Base-by-base conservation (phyloP, 2,113 vertebrate genomes). In the human region DNA sequence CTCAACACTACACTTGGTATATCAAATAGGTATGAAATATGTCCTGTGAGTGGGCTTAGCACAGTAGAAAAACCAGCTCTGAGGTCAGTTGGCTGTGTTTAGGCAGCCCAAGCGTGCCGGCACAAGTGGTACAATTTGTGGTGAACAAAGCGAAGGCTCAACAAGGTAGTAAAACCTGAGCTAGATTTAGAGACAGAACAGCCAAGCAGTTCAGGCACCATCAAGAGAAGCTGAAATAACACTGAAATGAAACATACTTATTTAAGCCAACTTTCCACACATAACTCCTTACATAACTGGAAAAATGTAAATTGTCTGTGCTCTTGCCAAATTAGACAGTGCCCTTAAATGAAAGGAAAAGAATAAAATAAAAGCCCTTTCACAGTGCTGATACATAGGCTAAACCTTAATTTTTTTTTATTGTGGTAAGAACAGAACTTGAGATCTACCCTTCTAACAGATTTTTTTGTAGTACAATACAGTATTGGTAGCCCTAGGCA, bases 261-360 rank as follows among this genome's bases (percentile, higher is more conserved):
- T 96, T 94, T 87, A 89, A 96, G 85, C 82, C 87, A 89, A 85
- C 50, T 95, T 97, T 97, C 92, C 50, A 97, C 14, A 97, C 17
- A 40, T 83, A 95, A 92, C 61, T 97, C 35, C 35, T 98, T 98
- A 96, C 7, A 85, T 96, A 97, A 97, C 86, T 90, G 50, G 93
- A 76, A 96, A 97, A 92, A 97, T 97, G 82, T 93, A 98, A 96
- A 96, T 96, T 96, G 92, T 68, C 61, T 50, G 72, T 38, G 68
- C 11, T 88, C 52, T 30, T 97, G 83, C 95, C 88, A 96, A 96
- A 92, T 90, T 81, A 96, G 43, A 84, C 55, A 78, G 59, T 83
- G 64, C 64, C 84, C 30, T 96, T 96, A 90, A 94, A 85, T 75
- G 90, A 86, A 93, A 97, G 93, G 70, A 90, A 95, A 70, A 94